These are phyloP conservation scores for Brachionus paranguensis DNA, from an alignment of 1,140 invertebrate genomes.

Conservation along the genomic window DNA sequence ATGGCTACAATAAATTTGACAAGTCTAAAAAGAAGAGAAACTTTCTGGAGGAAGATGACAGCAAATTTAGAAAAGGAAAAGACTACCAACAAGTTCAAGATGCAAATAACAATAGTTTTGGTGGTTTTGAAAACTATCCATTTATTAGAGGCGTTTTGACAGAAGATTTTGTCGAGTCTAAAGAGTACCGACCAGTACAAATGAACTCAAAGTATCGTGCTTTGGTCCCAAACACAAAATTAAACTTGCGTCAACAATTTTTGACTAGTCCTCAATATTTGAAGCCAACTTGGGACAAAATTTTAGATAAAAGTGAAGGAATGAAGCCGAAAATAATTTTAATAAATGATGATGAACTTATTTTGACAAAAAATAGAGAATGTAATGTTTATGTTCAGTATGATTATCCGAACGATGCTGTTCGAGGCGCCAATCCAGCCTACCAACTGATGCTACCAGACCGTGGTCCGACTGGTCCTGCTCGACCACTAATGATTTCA, in stretches of 20 bases:
- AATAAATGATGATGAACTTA: constrained; percentile 34
- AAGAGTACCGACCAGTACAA: constrained; percentile 19
- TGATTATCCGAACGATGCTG: constrained; percentile 29
- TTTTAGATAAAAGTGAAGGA: background rate
- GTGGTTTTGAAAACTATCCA: constrained; percentile 14
- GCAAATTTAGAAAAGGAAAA: background rate
- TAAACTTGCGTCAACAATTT: constrained; percentile 36
- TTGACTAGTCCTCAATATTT: constrained; percentile 20
- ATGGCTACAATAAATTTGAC: constrained; percentile 24
- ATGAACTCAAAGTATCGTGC: background rate
- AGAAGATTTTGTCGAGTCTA: constrained; percentile 27
- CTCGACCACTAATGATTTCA: constrained; percentile 12
- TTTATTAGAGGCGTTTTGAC: constrained; percentile 16
- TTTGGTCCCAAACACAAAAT: background rate
- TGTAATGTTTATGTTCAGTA: constrained; percentile 39
- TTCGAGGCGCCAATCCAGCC: constrained; percentile 12
- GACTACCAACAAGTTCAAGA: background rate
- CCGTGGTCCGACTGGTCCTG: background rate
- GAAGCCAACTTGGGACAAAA: constrained; percentile 6
- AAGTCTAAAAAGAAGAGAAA: constrained; percentile 8
- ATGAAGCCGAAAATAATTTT: constrained; percentile 32
- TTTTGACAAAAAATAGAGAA: constrained; percentile 6
- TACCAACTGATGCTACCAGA: constrained; percentile 33
- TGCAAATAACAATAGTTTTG: constrained; percentile 2
- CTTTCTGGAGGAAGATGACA: constrained; percentile 14